Percentiles rank a stretch among this genome's conserved stretches.
Evolutionary conservation across 2,113 vertebrate genomes (phyloP).

Genomic region (Chelonoidis abingdonii): DNA sequence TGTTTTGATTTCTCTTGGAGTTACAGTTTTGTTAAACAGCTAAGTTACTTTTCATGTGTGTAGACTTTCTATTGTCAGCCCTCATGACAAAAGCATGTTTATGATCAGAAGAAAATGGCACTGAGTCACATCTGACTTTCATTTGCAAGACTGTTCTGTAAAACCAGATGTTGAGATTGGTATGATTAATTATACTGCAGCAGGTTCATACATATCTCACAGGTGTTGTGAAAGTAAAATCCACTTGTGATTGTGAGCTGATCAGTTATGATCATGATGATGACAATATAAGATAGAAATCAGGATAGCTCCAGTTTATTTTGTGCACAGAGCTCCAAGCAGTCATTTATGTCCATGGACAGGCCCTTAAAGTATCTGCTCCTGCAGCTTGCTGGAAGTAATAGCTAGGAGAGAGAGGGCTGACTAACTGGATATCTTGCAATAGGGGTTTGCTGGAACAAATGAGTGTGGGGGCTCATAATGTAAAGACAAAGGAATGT

Average conservation of each 20-base stretch:
- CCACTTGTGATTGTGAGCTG: constrained; percentile 3
- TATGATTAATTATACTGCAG: not conserved
- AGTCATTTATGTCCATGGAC: constrained; percentile 48
- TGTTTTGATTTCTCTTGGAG: constrained; percentile 69
- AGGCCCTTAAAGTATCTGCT: not conserved
- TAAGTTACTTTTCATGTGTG: constrained; percentile 65
- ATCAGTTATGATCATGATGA: constrained; percentile 20
- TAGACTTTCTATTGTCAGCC: constrained; percentile 66
- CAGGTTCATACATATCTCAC: not conserved
- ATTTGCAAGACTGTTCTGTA: constrained; percentile 18
- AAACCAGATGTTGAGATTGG: constrained; percentile 1
- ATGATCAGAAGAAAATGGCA: constrained; percentile 3
- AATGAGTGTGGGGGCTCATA: not conserved
- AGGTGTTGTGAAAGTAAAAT: constrained; percentile 13
- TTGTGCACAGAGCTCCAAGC: constrained; percentile 27
- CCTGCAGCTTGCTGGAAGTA: not conserved
- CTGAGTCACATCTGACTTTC: not conserved
- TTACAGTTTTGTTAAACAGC: constrained; percentile 57
- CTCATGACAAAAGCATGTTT: constrained; percentile 61
- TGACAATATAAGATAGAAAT: constrained; percentile 48
- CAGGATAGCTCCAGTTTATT: constrained; percentile 16
- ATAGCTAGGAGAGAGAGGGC: not conserved
- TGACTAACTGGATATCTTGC: not conserved
- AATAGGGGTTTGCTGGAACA: not conserved
- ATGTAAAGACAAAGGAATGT: not conserved